Conservation (phyloP, 2,113 vertebrate species). For the Psittacara wagleri region DNA sequence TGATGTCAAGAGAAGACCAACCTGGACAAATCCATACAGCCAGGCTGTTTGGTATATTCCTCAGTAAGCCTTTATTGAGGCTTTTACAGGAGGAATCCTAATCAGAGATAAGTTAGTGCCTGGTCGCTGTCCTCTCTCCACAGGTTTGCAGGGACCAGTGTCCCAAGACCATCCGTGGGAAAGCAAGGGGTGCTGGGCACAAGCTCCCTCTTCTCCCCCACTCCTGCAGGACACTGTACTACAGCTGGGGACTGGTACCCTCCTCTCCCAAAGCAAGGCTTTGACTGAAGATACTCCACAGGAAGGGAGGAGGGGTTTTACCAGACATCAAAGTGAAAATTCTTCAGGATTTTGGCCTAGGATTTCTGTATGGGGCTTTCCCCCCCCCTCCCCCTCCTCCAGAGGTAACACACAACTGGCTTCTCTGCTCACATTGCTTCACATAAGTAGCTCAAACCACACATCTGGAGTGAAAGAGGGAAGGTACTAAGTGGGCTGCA, state of each 20-base stretch:
- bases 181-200: neutral
- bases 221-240: neutral
- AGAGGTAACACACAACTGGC: rapidly evolving
- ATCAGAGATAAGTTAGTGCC: neutral
- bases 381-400: neutral
- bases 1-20: rapidly evolving
- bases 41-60: neutral
- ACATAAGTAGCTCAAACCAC: neutral
- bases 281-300: neutral
- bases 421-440: neutral
- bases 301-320: neutral
- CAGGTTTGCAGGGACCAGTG: neutral
- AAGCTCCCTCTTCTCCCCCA: neutral
- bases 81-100: neutral
- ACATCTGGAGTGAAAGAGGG: neutral
- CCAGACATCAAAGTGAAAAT: neutral
- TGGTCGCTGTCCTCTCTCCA: neutral
- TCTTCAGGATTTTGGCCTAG: neutral
- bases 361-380: neutral
- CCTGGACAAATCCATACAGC: neutral
- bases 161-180: neutral
- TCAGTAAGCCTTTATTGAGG: neutral
- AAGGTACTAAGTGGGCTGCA: constrained; percentile 42
- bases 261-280: neutral
- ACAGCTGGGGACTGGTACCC: neutral